These are phyloP conservation scores for Maccullochella peelii DNA, from an alignment of 2,113 vertebrate species.

Conservation along the genomic window DNA sequence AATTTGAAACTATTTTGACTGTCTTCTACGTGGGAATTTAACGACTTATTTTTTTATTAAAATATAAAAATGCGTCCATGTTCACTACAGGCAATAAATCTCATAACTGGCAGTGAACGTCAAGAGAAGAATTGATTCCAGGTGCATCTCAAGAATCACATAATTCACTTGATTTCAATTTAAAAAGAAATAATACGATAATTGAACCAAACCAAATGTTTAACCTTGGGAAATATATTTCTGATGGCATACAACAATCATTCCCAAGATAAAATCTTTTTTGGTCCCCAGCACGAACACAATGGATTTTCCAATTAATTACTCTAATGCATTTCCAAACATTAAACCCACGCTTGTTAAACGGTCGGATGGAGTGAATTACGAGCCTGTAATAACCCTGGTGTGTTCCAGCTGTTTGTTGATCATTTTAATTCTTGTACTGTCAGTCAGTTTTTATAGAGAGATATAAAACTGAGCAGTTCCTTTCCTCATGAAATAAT, in stretches of 20 bases:
- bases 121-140: conserved; percentile 27
- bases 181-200: not conserved
- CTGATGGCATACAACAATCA: conserved; percentile 2
- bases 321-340: conserved; percentile 22
- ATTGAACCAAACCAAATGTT: conserved; percentile 22
- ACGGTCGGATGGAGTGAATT: conserved; percentile 33
- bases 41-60: not conserved
- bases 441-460: conserved; percentile 42
- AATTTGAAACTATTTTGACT: conserved; percentile 8
- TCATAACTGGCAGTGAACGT: not conserved
- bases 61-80: conserved; percentile 9
- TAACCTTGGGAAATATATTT: conserved; percentile 14
- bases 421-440: conserved; percentile 47
- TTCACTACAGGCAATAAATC: not conserved
- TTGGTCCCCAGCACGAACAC: not conserved
- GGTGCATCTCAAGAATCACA: conserved; percentile 12
- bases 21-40: not conserved
- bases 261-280: conserved; percentile 5
- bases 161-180: conserved; percentile 10
- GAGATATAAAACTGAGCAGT: conserved; percentile 42
- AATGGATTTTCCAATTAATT: conserved; percentile 37
- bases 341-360: conserved; percentile 43
- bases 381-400: conserved; percentile 15
- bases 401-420: conserved; percentile 50
- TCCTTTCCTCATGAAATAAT: conserved; percentile 48